phyloP scores from a whole-genome alignment of 2,888 invertebrate species.

The Trisateles emortualis region DNA sequence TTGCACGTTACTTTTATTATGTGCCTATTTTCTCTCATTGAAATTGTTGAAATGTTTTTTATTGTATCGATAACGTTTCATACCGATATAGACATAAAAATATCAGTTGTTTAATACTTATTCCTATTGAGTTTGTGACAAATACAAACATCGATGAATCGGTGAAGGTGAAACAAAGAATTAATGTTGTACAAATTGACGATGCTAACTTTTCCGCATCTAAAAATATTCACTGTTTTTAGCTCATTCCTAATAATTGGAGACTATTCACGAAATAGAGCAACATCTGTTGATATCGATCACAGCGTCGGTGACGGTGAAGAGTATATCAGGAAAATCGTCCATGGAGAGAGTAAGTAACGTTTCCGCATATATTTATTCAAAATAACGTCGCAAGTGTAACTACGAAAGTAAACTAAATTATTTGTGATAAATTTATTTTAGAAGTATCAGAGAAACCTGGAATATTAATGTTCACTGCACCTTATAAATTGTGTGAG shows the following conservation, averaged over 20 bases:
- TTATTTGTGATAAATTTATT: constrained; percentile 46
- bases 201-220: constrained; percentile 42
- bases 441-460: constrained; percentile 60
- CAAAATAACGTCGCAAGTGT: neutral
- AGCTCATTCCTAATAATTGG: constrained; percentile 49
- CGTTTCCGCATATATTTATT: constrained; percentile 11
- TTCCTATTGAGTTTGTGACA: neutral
- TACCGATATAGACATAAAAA: neutral
- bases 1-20: neutral
- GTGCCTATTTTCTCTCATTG: neutral
- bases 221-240: constrained; percentile 51
- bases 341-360: constrained; percentile 64
- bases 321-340: constrained; percentile 54
- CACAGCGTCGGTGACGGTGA: constrained; percentile 54
- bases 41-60: neutral
- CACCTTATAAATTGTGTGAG: constrained; percentile 71
- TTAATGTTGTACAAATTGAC: constrained; percentile 28
- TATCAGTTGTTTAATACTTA: neutral
- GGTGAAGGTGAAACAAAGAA: constrained; percentile 42
- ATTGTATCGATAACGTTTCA: neutral
- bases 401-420: neutral
- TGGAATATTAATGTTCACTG: constrained; percentile 68
- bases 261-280: constrained; percentile 28
- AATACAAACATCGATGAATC: constrained; percentile 7
- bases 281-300: constrained; percentile 41